Base-by-base conservation (phyloP, 2,888 invertebrate species). In the Clusia tigrina region DNA sequence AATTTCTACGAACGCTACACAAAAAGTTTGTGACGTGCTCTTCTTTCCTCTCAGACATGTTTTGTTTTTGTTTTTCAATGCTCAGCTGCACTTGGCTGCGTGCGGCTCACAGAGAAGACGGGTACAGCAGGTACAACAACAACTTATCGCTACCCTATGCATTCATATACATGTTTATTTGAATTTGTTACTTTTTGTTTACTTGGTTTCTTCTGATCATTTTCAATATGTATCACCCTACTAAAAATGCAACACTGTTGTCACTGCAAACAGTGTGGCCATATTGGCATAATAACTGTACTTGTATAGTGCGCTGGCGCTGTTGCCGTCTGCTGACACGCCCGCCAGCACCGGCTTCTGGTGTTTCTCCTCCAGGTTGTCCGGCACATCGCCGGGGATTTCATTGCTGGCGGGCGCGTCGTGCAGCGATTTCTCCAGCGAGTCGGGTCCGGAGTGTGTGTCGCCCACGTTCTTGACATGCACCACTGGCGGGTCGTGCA, bases 401-500 rank as follows among this genome's bases (percentile, higher is more conserved):
- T 80, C 77, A 64, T 78, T 78, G 64, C 72, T 70, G 10, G 69
- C 65, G 0, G 77, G 74, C 2, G 76, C 70, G 64, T 79, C 79
- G 48, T 74, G 74, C 60, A 80, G 55, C 10, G 80, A 74, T 53
- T 78, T 77, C 64, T 80, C 80, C 38, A 80, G 63, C 1, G 77
- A 72, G 66, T 80, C 80, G 6, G 78, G 77, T 6, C 79, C 79
- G 18, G 79, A 80, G 20, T 79, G 77, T 37, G 74, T 68, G 2
- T 65, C 73, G 1, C 81, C 81, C 62, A 80, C 67, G 18, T 77
- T 74, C 57, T 80, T 75, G 23, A 81, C 62, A 25, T 74, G 72
- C n/a, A 82, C 77, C 62, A 83, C 74, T n/a, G 85, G 84, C 12
- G 85, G 84, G 63, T 84, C 83, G 22, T 79, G 73, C 54, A 82